Evolutionary conservation across 2,113 vertebrate genomes (phyloP).

Genomic region (Pimephales promelas): DNA sequence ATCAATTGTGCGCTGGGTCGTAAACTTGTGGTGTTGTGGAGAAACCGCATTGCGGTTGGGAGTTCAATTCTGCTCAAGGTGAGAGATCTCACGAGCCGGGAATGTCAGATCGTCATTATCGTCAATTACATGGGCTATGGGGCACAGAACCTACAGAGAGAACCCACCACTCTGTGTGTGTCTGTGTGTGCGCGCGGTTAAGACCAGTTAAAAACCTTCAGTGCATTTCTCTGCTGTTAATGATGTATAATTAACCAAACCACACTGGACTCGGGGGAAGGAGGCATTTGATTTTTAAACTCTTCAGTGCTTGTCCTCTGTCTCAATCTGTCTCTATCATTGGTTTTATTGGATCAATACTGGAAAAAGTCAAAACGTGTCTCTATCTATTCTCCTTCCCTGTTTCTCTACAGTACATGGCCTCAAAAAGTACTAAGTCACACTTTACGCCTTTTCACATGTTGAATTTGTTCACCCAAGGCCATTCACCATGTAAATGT

Average conservation of each 20-base stretch:
- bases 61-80: slow-evolving; percentile 39
- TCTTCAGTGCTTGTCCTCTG: neutral
- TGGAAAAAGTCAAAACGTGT: neutral
- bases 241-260: slow-evolving; percentile 26
- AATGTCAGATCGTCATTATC: slow-evolving; percentile 38
- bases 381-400: neutral
- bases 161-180: neutral
- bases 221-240: slow-evolving; percentile 4
- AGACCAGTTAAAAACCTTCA: neutral
- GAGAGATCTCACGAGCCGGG: slow-evolving; percentile 1
- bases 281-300: slow-evolving; percentile 3
- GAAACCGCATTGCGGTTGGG: slow-evolving; percentile 50
- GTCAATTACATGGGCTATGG: slow-evolving; percentile 40
- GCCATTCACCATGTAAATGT: neutral
- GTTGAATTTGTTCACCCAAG: neutral
- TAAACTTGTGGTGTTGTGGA: neutral
- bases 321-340: neutral
- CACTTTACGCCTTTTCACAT: neutral
- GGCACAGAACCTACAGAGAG: slow-evolving; percentile 5
- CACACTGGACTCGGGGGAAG: neutral
- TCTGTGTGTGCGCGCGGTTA: neutral
- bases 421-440: neutral
- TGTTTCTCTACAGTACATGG: neutral
- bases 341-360: slow-evolving; percentile 22
- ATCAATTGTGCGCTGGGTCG: slow-evolving; percentile 17